Base-by-base conservation (phyloP, 2,113 vertebrate genomes). In the Thunnus thynnus region DNA sequence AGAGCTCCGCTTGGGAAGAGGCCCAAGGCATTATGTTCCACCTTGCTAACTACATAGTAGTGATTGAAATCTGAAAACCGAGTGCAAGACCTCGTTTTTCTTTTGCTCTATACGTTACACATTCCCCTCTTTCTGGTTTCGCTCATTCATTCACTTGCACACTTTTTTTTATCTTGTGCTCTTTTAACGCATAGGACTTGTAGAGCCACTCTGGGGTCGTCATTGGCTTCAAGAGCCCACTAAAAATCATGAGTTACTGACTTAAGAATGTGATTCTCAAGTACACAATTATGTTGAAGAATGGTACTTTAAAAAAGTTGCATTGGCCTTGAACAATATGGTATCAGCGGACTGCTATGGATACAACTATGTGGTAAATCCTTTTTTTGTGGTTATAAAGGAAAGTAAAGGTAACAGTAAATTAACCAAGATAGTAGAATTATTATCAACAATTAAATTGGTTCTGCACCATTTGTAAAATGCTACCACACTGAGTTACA, bases 21-120 rank as follows among this genome's bases (percentile, higher is more conserved):
- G 90, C 88, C 87, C 72, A 60, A 84, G 86, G 88, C 83, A 41
- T 74, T 56, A 51, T 62, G 84, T 85, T 90, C 82, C 83, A 90
- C 87, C 75, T 87, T 68, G 60, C 83, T 82, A 87, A 87, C 84
- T 81, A 76, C 78, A 76, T 46, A 57, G 46, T 78, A 52, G 80
- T 87, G 81, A 92, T 71, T 86, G 84, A 92, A 88, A 92, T 89
- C 82, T 84, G 41, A 84, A 88, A 91, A 83, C 57, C 13, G 20
- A 68, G 54, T 66, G 17, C 11, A 27, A 80, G 69, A 76, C 58
- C 56, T 78, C 32, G 1, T 88, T 83, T 84, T 72, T 82, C 51
- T 80, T 78, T 50, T 22, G n/a, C 65, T 79, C 51, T 52, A 52
- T 41, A 22, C 20, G 12, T 25, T 41, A 9, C 47, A 44, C 14